Percentiles rank a stretch among this genome's conserved stretches.
phyloP scores from a whole-genome alignment of 2,888 invertebrate genomes.

The Artemia sinica region DNA sequence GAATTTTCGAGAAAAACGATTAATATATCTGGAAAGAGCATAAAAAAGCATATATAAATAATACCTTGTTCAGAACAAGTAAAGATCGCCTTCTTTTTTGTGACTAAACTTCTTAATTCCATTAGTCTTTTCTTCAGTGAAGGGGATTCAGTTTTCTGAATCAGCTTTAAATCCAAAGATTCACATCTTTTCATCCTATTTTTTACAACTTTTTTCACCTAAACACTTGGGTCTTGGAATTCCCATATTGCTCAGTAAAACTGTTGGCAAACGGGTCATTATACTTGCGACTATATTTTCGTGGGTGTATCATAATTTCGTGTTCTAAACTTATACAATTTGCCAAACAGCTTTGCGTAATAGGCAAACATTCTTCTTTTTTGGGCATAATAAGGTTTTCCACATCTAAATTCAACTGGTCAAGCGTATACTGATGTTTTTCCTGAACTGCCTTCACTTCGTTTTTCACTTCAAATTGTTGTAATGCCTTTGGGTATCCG shows the following conservation, averaged over 20 bases:
- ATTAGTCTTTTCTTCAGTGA: neutral
- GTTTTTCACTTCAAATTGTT: slow-evolving; percentile 43
- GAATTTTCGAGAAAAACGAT: too few species aligned
- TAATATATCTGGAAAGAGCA: too few species aligned
- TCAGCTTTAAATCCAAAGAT: slow-evolving; percentile 1
- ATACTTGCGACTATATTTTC: neutral
- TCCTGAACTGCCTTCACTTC: slow-evolving; percentile 66
- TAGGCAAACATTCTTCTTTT: neutral
- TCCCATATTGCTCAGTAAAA: neutral
- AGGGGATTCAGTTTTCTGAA: neutral
- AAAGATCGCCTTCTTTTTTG: neutral
- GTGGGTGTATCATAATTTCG: neutral
- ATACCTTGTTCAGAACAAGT: too few species aligned
- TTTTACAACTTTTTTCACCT: slow-evolving; percentile 4
- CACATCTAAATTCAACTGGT: slow-evolving; percentile 66
- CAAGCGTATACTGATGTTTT: slow-evolving; percentile 60
- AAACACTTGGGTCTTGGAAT: slow-evolving; percentile 2
- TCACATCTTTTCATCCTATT: neutral
- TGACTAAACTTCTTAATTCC: neutral
- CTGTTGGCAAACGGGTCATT: neutral
- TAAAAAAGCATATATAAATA: too few species aligned
- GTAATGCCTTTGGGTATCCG: too few species aligned
- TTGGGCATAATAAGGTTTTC: slow-evolving; percentile 79
- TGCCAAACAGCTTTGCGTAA: slow-evolving; percentile 2
- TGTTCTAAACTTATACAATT: neutral